Conservation (phyloP, 1,140 invertebrate species). For the Cepaea nemoralis region DNA sequence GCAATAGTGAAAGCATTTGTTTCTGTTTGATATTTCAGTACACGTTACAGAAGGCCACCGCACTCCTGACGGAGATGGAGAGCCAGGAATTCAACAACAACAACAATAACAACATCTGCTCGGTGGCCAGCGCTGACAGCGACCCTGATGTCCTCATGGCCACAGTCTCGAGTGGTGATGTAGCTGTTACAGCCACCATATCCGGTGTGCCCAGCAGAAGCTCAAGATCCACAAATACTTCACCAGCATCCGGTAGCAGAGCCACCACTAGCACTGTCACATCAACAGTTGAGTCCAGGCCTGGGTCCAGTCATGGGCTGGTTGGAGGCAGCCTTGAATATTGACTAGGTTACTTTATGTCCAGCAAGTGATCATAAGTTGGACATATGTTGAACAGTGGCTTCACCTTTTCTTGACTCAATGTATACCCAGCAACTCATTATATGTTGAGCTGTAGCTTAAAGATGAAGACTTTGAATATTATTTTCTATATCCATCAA, state of each 20-base stretch:
- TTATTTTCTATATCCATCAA: too few relatives aligned
- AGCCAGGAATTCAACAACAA: slow-evolving; percentile 51
- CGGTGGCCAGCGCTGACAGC: neutral
- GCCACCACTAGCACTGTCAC: slow-evolving; percentile 9
- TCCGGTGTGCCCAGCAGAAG: neutral
- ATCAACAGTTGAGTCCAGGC: neutral
- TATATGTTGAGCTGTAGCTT: too few relatives aligned
- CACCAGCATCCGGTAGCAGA: neutral
- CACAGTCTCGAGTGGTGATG: slow-evolving; percentile 6
- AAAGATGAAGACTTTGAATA: too few relatives aligned
- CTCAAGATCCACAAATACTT: neutral
- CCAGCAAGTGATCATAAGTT: too few relatives aligned
- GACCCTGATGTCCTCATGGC: slow-evolving; percentile 20
- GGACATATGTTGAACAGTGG: too few relatives aligned
- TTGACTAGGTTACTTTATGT: neutral
- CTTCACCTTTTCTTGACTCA: too few relatives aligned
- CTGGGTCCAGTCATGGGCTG: neutral
- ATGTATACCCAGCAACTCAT: too few relatives aligned
- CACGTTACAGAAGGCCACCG: slow-evolving; percentile 72
- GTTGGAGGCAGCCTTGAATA: neutral
- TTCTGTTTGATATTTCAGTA: slow-evolving; percentile 59
- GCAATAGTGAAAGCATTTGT: neutral
- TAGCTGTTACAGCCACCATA: neutral
- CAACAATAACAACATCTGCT: neutral
- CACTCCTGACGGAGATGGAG: slow-evolving; percentile 71